Base-by-base conservation (phyloP, 2,797 vertebrate species). In the Dryobates pubescens region DNA sequence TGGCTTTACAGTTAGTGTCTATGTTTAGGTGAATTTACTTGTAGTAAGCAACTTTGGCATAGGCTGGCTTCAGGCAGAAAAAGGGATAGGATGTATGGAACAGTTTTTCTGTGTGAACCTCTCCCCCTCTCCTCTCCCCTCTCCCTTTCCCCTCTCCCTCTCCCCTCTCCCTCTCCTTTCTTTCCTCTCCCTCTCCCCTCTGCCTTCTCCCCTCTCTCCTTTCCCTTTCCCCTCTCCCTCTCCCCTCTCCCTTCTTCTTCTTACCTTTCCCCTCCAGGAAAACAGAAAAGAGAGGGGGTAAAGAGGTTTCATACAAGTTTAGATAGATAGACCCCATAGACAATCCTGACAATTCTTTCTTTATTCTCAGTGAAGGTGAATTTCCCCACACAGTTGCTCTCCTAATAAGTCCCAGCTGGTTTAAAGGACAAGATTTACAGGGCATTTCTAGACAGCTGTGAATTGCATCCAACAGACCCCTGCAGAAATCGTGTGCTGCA, bases 361-460 rank as follows among this genome's bases (percentile, higher is more conserved):
- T 90, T 76, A 94, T 84, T 79, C 38, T 90, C 88, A 92, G 51
- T 86, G 74, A 88, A 89, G 45, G 68, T 82, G 73, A 95, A 92
- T 90, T 94, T 64, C 92, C 43, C 62, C 78, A 93, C 73, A 86
- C 70, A 89, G 59, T 70, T 87, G 64, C 76, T 87, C 41, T 89
- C 67, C 56, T 94, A 86, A 86, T 67, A 93, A 75, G 54, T 80
- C 56, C 68, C 95, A 94, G 85, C 59, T 91, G 90, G 68, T 75
- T 93, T 92, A 94, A 94, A 95, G 84, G 78, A 81, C 32, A 94
- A 30, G 70, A 93, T 95, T 95, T 96, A 95, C 89, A 74, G 51
- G 51, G 58, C 93, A 58, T 90, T 96, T 91, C 83, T 83, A 86
- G 68, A 63, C 62, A 56, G 75, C 81, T 78, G 86, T 88, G 87